Percentiles rank a stretch among this genome's conserved stretches.
These are phyloP conservation scores for Lepus townsendii DNA, from an alignment of 2,797 vertebrate genomes.

Conservation along the genomic window DNA sequence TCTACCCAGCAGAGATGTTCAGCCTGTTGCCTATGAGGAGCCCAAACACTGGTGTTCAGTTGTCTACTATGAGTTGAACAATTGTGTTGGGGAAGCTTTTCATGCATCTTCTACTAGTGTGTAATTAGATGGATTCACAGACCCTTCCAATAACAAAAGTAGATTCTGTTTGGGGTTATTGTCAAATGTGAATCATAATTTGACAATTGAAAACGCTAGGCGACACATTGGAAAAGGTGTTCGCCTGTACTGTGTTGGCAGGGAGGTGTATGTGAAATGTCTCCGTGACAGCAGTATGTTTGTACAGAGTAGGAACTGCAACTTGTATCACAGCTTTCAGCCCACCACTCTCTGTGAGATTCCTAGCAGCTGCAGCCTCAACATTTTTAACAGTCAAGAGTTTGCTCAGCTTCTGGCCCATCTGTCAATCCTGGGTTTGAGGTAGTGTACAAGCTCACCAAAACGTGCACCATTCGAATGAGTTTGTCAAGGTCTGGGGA, in stretches of 20 bases:
- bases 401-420: constrained; percentile 94
- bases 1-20: constrained; percentile 93
- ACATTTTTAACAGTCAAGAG: constrained; percentile 86
- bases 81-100: constrained; percentile 92
- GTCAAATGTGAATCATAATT: constrained; percentile 98
- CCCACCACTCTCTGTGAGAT: too few relatives aligned
- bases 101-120: constrained; percentile 97
- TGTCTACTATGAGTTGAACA: constrained; percentile 94
- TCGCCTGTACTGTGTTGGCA: constrained; percentile 93
- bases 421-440: constrained; percentile 94
- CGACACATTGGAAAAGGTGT: constrained; percentile 98
- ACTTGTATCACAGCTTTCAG: too few relatives aligned
- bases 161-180: constrained; percentile 98
- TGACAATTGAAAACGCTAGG: constrained; percentile 98
- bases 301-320: too few relatives aligned
- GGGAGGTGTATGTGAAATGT: constrained; percentile 94
- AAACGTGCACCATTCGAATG: constrained; percentile 95
- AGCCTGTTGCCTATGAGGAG: constrained; percentile 97
- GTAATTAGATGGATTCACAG: constrained; percentile 97
- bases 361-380: too few relatives aligned
- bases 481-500: constrained; percentile 94
- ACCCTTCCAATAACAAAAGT: constrained; percentile 98
- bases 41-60: constrained; percentile 99
- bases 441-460: constrained; percentile 94
- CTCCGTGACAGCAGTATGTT: constrained; percentile 93